A percentile compares a stretch with the other conserved stretches of the same genome.
These are phyloP conservation scores for Temnothorax rugatulus DNA, from an alignment of 2,888 invertebrate genomes.

Conservation along the genomic window DNA sequence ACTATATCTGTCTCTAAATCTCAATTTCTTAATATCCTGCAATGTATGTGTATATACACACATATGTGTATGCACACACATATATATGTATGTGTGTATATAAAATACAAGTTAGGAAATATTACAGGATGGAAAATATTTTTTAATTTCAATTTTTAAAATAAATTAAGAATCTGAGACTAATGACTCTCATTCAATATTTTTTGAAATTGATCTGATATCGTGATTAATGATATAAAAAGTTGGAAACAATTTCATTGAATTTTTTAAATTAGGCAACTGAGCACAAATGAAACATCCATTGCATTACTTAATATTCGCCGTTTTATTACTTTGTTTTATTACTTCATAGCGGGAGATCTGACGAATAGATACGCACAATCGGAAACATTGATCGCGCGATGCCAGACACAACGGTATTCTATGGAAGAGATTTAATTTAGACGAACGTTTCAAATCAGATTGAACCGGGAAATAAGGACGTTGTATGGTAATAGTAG, in stretches of 20 bases:
- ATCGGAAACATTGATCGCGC: conserved; percentile 63
- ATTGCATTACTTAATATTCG: conserved; percentile 37
- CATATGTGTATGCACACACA: neutral
- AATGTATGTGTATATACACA: too few species aligned
- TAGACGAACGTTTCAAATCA: conserved; percentile 71
- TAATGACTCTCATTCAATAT: neutral
- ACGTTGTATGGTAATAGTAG: conserved; percentile 40
- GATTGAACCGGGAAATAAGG: conserved; percentile 59
- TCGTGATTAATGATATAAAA: neutral
- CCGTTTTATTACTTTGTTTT: conserved; percentile 27
- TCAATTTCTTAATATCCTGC: neutral
- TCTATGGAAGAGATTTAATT: conserved; percentile 68
- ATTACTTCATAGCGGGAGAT: conserved; percentile 26
- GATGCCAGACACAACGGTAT: conserved; percentile 58
- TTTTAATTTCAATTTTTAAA: neutral
- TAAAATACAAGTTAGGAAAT: too few species aligned
- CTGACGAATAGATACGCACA: conserved; percentile 50
- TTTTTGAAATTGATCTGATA: neutral
- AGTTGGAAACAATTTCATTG: neutral
- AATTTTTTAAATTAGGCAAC: conserved; percentile 8
- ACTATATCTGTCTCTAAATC: neutral
- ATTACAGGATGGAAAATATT: neutral
- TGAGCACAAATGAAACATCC: conserved; percentile 6
- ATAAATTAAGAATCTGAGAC: neutral
- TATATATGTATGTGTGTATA: too few species aligned